These are phyloP conservation scores for Eleginops maclovinus DNA, from an alignment of 2,113 vertebrate species.

Conservation along the genomic window DNA sequence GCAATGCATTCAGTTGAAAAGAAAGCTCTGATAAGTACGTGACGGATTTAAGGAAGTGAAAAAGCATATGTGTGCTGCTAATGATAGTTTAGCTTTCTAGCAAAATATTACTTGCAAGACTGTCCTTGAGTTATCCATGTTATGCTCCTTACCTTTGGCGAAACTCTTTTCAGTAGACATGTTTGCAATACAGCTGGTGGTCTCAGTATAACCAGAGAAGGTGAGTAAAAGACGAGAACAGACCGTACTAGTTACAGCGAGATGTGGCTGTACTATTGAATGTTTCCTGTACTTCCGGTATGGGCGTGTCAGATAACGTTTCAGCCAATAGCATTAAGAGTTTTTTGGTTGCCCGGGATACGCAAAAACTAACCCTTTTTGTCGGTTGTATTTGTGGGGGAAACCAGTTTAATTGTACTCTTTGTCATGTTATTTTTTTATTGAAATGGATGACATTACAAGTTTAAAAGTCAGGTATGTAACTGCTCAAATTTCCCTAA, in stretches of 20 bases:
- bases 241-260: rapidly evolving
- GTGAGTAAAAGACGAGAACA: too few relatives aligned
- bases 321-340: constrained; percentile 37
- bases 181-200: background rate
- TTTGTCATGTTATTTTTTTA: background rate
- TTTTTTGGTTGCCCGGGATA: constrained; percentile 61
- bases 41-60: background rate
- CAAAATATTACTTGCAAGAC: background rate
- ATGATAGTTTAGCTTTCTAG: background rate
- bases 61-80: background rate
- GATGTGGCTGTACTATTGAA: background rate
- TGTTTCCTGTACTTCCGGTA: background rate
- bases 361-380: background rate
- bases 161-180: constrained; percentile 68
- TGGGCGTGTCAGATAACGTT: background rate
- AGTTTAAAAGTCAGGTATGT: constrained; percentile 78
- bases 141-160: constrained; percentile 64
- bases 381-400: too few relatives aligned
- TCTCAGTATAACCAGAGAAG: background rate
- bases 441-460: constrained; percentile 69
- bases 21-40: background rate
- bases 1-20: background rate
- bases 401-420: background rate
- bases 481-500: background rate
- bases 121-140: too few relatives aligned